These are phyloP conservation scores for Cecidostiba fungosa DNA, from an alignment of 2,888 invertebrate genomes.

Conservation along the genomic window DNA sequence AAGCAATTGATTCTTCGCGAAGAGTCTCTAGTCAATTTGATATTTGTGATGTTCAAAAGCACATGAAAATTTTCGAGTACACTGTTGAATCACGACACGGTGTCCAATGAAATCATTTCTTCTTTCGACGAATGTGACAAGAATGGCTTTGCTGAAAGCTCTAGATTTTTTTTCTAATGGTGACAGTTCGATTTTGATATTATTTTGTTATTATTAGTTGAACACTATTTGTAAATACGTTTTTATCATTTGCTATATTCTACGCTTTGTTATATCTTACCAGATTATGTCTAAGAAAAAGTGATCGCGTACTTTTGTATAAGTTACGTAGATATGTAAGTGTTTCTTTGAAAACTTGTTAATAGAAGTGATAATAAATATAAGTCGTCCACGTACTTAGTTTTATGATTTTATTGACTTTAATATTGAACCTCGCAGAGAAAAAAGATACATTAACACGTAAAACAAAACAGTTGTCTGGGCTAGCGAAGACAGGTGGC, in stretches of 20 bases:
- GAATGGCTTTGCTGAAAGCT: constrained; percentile 40
- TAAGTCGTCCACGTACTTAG: constrained; percentile 44
- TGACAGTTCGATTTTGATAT: constrained; percentile 58
- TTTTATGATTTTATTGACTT: constrained; percentile 14
- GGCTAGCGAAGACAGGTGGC: too few species aligned
- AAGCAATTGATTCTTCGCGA: constrained; percentile 49
- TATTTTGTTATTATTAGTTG: constrained; percentile 57
- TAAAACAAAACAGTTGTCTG: too few species aligned
- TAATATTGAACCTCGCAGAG: too few species aligned
- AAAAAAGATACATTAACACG: too few species aligned
- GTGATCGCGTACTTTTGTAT: constrained; percentile 61
- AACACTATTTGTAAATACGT: constrained; percentile 61
- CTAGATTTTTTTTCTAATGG: constrained; percentile 50
- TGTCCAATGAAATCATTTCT: constrained; percentile 27
- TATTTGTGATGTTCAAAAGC: constrained; percentile 52
- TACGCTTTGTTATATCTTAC: constrained; percentile 59
- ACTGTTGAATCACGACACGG: constrained; percentile 1
- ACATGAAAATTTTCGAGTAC: constrained; percentile 22
- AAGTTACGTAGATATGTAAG: constrained; percentile 52
- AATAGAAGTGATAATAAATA: constrained; percentile 64
- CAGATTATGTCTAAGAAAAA: constrained; percentile 53
- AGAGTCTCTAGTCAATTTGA: constrained; percentile 62
- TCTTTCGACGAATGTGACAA: constrained; percentile 37
- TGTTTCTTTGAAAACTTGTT: constrained; percentile 57
- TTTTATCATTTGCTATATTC: constrained; percentile 64